Evolutionary conservation across 35 echinoderm and acorn worm species (phyloP), one percentile per base, ranked within the genome.

Genomic region (Lytechinus pictus): DNA sequence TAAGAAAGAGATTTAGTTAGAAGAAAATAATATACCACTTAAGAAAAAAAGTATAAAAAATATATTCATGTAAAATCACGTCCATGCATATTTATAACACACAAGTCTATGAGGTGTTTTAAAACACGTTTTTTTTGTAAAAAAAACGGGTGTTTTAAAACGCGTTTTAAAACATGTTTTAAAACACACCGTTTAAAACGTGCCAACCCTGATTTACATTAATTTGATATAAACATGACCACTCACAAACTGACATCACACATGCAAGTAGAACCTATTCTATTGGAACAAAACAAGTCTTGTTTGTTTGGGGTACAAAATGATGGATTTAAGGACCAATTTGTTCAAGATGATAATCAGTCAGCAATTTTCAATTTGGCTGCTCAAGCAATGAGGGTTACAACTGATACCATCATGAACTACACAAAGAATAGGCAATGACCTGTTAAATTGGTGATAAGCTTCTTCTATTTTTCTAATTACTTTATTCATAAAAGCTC

Each of bases 321-420:
- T 0, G 21, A 79, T 24, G 19, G 66, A 79, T 79, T 79, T 79
- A 7, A 79, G 21, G 66, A 79, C 19, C 66, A 16, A 79, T 79
- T 79, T 79, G 19, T 79, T 79, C 12, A 79, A 79, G 66, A 79
- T 79, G 66, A 79, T 79, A n/a, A 79, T 79, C 66, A 79, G 66
- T 79, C 66, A 79, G 66, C 66, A 79, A 79, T 79, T 79, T 79
- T 79, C 66, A n/a, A n/a, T 24, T 79, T 79, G 66, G n/a, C 66
- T 79, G 66, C 66, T 24, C 66, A 79, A 79, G 66, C 66, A 79
- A 79, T 79, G 19, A 79, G 19, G 19, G 66, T 79, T 79, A 24
- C 66, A 79, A 79, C 66, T 79, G 66, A 79, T 79, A 79, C 66
- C 66, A 79, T 79, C 66, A 79, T 79, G 24, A 79, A 79, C 19